Evolutionary conservation across 2,888 invertebrate genomes (phyloP), one percentile per base, ranked within the genome.

Genomic region (Amphiduros pacificus): DNA sequence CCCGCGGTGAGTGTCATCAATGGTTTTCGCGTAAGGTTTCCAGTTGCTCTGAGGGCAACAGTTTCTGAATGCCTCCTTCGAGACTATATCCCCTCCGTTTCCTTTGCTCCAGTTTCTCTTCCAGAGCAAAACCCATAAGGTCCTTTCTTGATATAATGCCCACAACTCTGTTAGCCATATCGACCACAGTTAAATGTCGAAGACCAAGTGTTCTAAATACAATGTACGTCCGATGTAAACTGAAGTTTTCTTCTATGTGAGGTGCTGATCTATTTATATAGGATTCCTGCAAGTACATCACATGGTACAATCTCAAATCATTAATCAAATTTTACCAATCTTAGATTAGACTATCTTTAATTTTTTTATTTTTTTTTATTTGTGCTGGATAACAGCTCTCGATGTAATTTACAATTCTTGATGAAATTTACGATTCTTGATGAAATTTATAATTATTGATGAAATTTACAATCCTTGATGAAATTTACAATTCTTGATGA

Each of bases 121-220:
- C 59, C 44, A 59, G 44, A 48, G 32, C 48, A 40, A 51, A 59
- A 14, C 59, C 59, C 59, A 59, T 59, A 17, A 59, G 31, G 31
- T 77, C 76, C 59, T 77, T 77, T n/a, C 75, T 63, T 5, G 76
- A 74, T 5, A 77, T 63, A 2, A 77, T 73, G 24, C 77, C 77
- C n/a, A 69, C 68, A 4, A 76, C 74, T 60, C 71, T 65, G 59
- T 75, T 75, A 6, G 63, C 60, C 32, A 68, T 62, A 55, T 76
- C 73, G 4, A 71, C 70, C 1, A 77, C 70, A 17, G 71, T 65
- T 54, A 77, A 65, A 55, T 77, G 77, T n/a, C 77, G 72, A 2
- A 75, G 63, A 20, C 77, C 77, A 17, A 77, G 61, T 20, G 72
- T 71, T 3, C 76, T 72, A 54, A 77, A 74, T 59, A 77, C 62